phyloP scores from a whole-genome alignment of 1,140 invertebrate genomes.

The Drosophila triauraria region DNA sequence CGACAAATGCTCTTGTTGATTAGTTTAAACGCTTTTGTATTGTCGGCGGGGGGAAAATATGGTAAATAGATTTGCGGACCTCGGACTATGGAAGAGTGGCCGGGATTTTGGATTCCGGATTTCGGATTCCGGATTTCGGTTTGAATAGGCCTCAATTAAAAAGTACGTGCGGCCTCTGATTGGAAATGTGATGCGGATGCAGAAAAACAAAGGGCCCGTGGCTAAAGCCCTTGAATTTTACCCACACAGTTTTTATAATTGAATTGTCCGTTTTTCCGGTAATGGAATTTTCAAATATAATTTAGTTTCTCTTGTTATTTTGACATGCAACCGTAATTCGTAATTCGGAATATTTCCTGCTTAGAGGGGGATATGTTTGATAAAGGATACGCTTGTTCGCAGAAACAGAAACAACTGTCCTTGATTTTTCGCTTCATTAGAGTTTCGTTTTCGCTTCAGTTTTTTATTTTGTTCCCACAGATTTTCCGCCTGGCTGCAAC shows the following conservation, averaged over 20 bases:
- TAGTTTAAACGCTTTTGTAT: constrained; percentile 53
- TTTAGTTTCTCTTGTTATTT: not conserved
- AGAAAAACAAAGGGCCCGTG: not conserved
- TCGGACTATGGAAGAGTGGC: not conserved
- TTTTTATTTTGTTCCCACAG: constrained; percentile 8
- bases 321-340: not conserved
- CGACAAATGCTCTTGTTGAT: constrained; percentile 53
- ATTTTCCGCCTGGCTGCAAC: constrained; percentile 39
- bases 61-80: not conserved
- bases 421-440: constrained; percentile 4
- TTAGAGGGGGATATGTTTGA: no score
- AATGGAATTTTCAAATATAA: not conserved
- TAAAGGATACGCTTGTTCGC: no score
- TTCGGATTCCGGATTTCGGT: no score
- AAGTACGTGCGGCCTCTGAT: constrained; percentile 1
- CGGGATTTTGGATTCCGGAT: not conserved
- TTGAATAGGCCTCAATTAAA: constrained; percentile 9
- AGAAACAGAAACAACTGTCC: not conserved
- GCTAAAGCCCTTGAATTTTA: not conserved
- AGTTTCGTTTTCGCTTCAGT: constrained; percentile 1
- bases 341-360: not conserved
- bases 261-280: not conserved
- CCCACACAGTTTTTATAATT: not conserved
- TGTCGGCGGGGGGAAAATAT: not conserved
- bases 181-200: constrained; percentile 1